Percentiles rank a stretch among this genome's conserved stretches.
phyloP scores from a whole-genome alignment of 2,888 invertebrate genomes.

The Tyria jacobaeae region DNA sequence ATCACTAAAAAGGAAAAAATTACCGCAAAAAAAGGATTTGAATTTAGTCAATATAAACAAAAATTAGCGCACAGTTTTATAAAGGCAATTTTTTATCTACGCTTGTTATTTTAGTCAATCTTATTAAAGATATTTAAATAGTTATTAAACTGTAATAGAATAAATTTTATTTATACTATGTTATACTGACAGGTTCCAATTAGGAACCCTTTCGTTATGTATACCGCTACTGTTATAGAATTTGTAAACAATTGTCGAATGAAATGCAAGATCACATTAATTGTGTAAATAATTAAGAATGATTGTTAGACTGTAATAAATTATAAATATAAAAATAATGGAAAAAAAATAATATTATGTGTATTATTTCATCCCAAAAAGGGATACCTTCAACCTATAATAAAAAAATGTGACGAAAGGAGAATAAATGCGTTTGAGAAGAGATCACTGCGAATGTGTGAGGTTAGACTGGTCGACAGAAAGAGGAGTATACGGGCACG shows the following conservation, averaged over 20 bases:
- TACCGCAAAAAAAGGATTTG: no score
- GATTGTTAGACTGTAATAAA: background rate
- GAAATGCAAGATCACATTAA: background rate
- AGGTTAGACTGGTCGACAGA: no score
- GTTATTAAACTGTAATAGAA: background rate
- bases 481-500: no score
- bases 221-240: background rate
- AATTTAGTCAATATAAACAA: no score
- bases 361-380: background rate
- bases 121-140: background rate
- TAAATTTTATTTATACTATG: background rate
- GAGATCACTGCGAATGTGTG: no score
- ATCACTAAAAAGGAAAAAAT: no score
- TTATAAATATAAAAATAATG: background rate
- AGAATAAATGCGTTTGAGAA: no score
- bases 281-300: background rate
- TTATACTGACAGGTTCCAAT: background rate
- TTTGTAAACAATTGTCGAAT: background rate
- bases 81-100: background rate
- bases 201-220: background rate
- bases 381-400: background rate
- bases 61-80: no score
- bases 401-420: no score
- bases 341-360: background rate
- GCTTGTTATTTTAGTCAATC: background rate